A percentile compares a stretch with the other conserved stretches of the same genome.
Conservation (phyloP, 2,888 invertebrate genomes). For the Oxycera nigricornis region DNA sequence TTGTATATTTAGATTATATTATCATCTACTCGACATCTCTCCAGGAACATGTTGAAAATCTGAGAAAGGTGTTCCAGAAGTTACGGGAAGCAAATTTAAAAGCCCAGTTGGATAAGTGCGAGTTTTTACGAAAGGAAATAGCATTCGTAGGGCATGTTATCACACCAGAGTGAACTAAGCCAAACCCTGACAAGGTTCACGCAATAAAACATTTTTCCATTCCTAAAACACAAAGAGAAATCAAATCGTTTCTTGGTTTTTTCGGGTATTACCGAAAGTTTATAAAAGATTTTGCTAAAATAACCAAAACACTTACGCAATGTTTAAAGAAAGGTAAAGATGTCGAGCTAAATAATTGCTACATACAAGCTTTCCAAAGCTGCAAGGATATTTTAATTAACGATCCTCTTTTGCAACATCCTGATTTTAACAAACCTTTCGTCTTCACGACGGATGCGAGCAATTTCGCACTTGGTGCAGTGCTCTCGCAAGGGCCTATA, state of each 20-base stretch:
- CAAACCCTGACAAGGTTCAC: not conserved
- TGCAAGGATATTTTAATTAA: not conserved
- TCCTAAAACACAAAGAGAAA: not conserved
- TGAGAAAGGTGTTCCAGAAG: not conserved
- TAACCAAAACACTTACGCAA: not conserved
- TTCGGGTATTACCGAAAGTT: constrained; percentile 11
- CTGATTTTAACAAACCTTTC: constrained; percentile 12
- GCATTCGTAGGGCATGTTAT: constrained; percentile 13
- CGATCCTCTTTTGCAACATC: not conserved
- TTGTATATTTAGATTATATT: constrained; percentile 12
- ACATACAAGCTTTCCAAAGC: not conserved
- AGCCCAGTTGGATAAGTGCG: constrained; percentile 50
- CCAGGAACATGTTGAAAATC: not conserved
- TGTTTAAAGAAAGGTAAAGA: too few relatives aligned
- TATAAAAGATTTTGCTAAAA: not conserved
- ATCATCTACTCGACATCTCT: not conserved
- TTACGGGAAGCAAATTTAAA: constrained; percentile 4
- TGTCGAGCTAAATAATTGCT: not conserved
- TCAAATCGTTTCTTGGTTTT: constrained; percentile 6
- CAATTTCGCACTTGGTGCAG: constrained; percentile 3
- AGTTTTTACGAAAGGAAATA: constrained; percentile 51
- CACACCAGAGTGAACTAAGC: not conserved
- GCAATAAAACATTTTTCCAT: not conserved
- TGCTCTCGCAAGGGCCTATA: not conserved
- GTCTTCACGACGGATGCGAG: constrained; percentile 7